These are phyloP conservation scores for Balaeniceps rex DNA, from an alignment of 2,113 vertebrate species.

Conservation along the genomic window DNA sequence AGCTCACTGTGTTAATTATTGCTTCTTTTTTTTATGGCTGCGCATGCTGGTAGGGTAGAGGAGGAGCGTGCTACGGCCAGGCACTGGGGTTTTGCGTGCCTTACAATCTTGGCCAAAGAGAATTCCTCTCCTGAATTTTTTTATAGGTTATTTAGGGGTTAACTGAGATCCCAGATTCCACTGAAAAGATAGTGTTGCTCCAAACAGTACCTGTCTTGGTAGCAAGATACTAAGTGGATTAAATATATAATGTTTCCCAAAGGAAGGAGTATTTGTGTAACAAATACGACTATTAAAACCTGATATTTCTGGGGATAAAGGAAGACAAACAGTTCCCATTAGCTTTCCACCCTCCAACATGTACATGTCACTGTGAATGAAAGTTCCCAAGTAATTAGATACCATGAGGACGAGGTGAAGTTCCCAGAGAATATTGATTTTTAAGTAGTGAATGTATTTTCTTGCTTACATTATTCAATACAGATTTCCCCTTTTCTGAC, in stretches of 20 bases:
- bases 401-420: not conserved
- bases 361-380: not conserved
- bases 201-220: not conserved
- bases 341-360: not conserved
- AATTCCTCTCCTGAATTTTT: not conserved
- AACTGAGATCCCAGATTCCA: not conserved
- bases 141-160: not conserved
- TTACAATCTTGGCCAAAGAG: not conserved
- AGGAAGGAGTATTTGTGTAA: not conserved
- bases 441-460: not conserved
- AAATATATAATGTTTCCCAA: not conserved
- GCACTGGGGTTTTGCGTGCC: not conserved
- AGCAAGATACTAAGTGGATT: not conserved
- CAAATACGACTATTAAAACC: not conserved
- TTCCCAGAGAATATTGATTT: not conserved
- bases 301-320: not conserved
- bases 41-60: not conserved
- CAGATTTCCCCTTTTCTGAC: not conserved
- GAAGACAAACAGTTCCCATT: not conserved
- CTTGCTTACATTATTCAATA: not conserved
- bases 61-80: not conserved
- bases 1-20: constrained; percentile 8
- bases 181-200: not conserved
- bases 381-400: not conserved
- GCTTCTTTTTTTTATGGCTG: not conserved